Evolutionary conservation across 1,140 invertebrate genomes (phyloP).

Genomic region (Diuraphis noxia): DNA sequence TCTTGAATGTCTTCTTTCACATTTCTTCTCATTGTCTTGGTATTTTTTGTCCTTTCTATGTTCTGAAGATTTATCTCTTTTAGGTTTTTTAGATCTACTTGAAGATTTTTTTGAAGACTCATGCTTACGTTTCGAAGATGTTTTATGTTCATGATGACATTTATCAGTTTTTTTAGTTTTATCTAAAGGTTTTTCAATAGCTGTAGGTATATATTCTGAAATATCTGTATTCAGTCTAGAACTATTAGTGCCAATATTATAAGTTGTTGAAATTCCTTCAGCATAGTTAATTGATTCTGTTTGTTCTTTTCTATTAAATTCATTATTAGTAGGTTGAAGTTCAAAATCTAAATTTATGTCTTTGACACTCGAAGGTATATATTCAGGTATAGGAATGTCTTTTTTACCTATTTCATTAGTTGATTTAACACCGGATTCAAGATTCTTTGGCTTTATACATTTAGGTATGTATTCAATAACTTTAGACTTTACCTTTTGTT

Average conservation of each 20-base stretch:
- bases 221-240: not conserved
- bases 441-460: conserved; percentile 34
- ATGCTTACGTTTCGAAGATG: conserved; percentile 33
- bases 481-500: conserved; percentile 44
- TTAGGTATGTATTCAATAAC: conserved; percentile 46
- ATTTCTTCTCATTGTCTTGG: not conserved
- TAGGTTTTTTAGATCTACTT: conserved; percentile 31
- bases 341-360: conserved; percentile 28
- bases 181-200: not conserved
- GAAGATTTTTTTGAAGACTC: conserved; percentile 32
- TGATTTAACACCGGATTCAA: not conserved
- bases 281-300: not conserved
- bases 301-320: not conserved
- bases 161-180: not conserved
- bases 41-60: not conserved
- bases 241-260: not conserved
- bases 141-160: not conserved
- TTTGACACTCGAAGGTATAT: conserved; percentile 33
- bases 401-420: not conserved
- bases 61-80: conserved; percentile 37
- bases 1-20: not conserved
- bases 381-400: conserved; percentile 23
- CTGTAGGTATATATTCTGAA: conserved; percentile 22
- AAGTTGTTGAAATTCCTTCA: not conserved
- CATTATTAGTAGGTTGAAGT: not conserved